Evolutionary conservation across 53 echinoderm and acorn worm species (phyloP).

Genomic region (Zoroaster sp.): DNA sequence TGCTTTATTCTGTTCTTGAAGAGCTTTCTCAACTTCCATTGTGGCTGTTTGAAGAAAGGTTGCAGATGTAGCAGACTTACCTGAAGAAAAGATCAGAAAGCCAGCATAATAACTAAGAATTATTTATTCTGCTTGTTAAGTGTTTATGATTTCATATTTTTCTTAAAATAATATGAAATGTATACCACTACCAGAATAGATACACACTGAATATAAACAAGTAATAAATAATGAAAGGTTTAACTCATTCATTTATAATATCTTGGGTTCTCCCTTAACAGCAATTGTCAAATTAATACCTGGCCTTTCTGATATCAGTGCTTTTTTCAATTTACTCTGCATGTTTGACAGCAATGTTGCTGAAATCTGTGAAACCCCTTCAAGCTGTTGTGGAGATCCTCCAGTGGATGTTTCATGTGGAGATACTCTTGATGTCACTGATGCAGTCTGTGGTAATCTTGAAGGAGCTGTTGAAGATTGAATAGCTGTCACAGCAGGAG

Average conservation of each 20-base stretch:
- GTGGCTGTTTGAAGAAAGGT: conserved; percentile 55
- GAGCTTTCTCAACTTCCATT: conserved; percentile 59
- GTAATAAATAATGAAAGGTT: too few relatives aligned
- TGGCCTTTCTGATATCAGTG: conserved; percentile 2
- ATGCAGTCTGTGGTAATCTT: conserved; percentile 1
- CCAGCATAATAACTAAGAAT: neutral
- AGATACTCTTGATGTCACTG: neutral
- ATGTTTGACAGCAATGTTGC: conserved; percentile 4
- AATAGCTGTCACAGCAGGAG: neutral
- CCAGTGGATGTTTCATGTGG: neutral
- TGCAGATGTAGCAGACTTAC: neutral
- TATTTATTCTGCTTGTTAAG: neutral
- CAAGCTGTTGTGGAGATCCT: neutral
- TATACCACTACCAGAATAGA: too few relatives aligned
- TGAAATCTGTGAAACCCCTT: neutral
- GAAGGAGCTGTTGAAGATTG: neutral
- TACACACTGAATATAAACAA: too few relatives aligned
- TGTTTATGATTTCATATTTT: too few relatives aligned
- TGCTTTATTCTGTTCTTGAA: conserved; percentile 57
- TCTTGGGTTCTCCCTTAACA: too few relatives aligned
- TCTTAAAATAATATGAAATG: too few relatives aligned
- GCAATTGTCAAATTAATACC: neutral
- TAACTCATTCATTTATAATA: too few relatives aligned
- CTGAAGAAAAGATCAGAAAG: neutral
- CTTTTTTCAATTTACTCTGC: conserved; percentile 32